Conservation (phyloP, 2,797 vertebrate species). For the Liparis tanakae region DNA sequence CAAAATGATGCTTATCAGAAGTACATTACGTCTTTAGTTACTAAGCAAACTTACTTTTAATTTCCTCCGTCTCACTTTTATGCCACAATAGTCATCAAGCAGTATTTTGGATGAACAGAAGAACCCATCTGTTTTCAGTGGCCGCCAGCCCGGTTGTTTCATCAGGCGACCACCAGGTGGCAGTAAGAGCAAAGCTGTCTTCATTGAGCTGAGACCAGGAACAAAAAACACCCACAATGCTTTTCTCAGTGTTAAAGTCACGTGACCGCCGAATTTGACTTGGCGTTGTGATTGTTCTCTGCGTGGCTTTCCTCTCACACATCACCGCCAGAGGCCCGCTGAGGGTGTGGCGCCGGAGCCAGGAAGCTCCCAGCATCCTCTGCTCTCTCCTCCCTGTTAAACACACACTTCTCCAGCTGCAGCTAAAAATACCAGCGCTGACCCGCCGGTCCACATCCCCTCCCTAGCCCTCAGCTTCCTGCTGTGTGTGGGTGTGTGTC, state of each 20-base stretch:
- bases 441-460: constrained; percentile 56
- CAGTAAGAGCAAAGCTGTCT: constrained; percentile 31
- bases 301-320: not conserved
- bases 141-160: not conserved
- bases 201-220: not conserved
- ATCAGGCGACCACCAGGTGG: constrained; percentile 60
- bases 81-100: not conserved
- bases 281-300: not conserved
- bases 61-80: not conserved
- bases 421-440: constrained; percentile 69
- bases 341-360: constrained; percentile 23
- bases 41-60: not conserved
- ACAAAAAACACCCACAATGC: not conserved
- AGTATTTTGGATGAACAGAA: not conserved
- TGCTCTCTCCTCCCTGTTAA: constrained; percentile 38
- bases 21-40: not conserved
- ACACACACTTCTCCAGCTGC: constrained; percentile 41
- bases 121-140: not conserved
- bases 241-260: not conserved
- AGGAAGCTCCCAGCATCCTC: constrained; percentile 53
- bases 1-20: not conserved
- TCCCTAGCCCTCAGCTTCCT: constrained; percentile 67
- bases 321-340: not conserved
- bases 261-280: not conserved
- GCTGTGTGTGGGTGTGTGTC: constrained; percentile 13